Evolutionary conservation across 2,888 invertebrate species (phyloP).

Genomic region (Apamea epomidion): DNA sequence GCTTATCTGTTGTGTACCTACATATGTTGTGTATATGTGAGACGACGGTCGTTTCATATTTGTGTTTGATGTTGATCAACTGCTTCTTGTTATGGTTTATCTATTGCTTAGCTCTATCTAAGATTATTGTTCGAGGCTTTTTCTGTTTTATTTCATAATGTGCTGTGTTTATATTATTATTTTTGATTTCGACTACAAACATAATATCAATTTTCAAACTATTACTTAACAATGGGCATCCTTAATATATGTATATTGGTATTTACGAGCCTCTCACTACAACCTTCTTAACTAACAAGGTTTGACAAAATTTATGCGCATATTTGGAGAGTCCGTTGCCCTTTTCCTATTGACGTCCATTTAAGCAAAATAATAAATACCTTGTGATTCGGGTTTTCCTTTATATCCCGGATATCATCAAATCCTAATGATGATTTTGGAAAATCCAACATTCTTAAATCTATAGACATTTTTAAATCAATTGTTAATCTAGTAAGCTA

Average conservation of each 20-base stretch:
- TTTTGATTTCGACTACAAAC: not conserved
- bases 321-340: constrained; percentile 49
- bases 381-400: constrained; percentile 25
- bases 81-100: not conserved
- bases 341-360: constrained; percentile 32
- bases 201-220: not conserved
- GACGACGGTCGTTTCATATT: not conserved
- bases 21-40: not conserved
- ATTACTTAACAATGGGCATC: not conserved
- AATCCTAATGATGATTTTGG: not conserved
- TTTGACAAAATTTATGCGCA: constrained; percentile 53
- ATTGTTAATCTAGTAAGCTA: not conserved
- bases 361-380: constrained; percentile 26
- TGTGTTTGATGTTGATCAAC: not conserved
- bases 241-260: not conserved
- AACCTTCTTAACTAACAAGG: constrained; percentile 8
- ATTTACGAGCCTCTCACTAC: constrained; percentile 25
- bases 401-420: constrained; percentile 29
- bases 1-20: constrained; percentile 18
- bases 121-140: not conserved
- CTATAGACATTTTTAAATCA: not conserved
- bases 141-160: not conserved
- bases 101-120: not conserved
- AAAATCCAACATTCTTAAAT: not conserved
- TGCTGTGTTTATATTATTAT: not conserved